Evolutionary conservation across 2,888 invertebrate genomes (phyloP).

Genomic region (Pimpla rufipes): DNA sequence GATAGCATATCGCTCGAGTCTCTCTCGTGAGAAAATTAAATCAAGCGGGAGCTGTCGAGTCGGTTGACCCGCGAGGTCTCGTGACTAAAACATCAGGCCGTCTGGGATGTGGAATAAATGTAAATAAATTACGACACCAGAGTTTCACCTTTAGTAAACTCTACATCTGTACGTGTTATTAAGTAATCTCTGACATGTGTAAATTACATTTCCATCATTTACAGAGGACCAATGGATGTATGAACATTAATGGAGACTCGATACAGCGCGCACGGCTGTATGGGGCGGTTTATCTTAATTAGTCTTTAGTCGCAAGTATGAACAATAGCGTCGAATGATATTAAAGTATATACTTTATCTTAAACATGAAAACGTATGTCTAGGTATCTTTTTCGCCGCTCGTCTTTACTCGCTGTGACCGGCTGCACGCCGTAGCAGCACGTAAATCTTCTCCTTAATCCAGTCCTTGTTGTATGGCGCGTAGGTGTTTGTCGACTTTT

Average conservation of each 20-base stretch:
- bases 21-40: not conserved
- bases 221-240: slow-evolving; percentile 28
- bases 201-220: slow-evolving; percentile 29
- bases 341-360: slow-evolving; percentile 70
- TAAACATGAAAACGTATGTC: slow-evolving; percentile 68
- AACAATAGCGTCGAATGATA: slow-evolving; percentile 71
- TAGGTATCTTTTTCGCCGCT: slow-evolving; percentile 52
- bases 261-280: not conserved
- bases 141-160: not conserved
- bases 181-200: slow-evolving; percentile 1
- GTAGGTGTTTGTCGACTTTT: slow-evolving; percentile 97
- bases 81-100: slow-evolving; percentile 8
- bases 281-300: slow-evolving; percentile 44
- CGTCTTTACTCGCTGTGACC: slow-evolving; percentile 86
- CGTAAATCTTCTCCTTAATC: slow-evolving; percentile 99
- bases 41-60: not conserved
- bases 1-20: not conserved
- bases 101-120: slow-evolving; percentile 7
- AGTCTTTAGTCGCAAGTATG: slow-evolving; percentile 74
- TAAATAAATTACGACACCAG: not conserved
- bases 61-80: slow-evolving; percentile 3
- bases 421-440: slow-evolving; percentile 96
- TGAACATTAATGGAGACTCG: slow-evolving; percentile 16
- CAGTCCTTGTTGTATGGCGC: slow-evolving; percentile 99
- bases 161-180: slow-evolving; percentile 16